Base-by-base conservation (phyloP, 2,113 vertebrate genomes). In the Beaufortia kweichowensis region DNA sequence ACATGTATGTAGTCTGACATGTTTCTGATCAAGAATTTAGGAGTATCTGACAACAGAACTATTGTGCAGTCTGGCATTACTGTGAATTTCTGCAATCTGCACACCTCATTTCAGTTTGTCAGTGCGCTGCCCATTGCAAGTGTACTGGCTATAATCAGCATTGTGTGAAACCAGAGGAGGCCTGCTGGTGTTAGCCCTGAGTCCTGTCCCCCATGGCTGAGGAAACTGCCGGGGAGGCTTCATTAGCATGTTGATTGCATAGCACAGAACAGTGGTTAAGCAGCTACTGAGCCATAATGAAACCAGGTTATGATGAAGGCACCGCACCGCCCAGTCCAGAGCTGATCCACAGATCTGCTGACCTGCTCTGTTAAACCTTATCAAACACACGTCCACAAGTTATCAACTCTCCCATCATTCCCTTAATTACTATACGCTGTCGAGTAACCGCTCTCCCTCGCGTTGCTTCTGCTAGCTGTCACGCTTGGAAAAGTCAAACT, bases 241-340 rank as follows among this genome's bases (percentile, higher is more conserved):
- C 79, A 79, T 85, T 85, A 85, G 77, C 68, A 78, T 69, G 73
- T 70, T 76, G 78, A 83, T 83, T 79, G 83, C 64, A 70, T 3
- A 46, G 14, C 73, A 70, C 63, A 75, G 71, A n/a, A 66, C 59
- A 56, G 76, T 53, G 60, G 64, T 73, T 64, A 80, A 67, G 62
- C 67, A 56, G 60, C 76, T 60, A 50, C 67, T 39, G 76, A 64
- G 65, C 77, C 35, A 19, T 79, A 79, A 85, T 81, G 77, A 85
- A 79, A 53, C 74, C 33, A 56, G 65, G 81, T 68, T 73, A 73
- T 64, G 60, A 50, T 76, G 73, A 60, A 76, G 79, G 63, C 28
- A 8, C 26, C 21, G 68, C 56, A 14, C 55, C 19, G 6, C 72
- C 61, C 66, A 61, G 80, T 41, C 65, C 43, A 74, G 14, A 70